A percentile compares a stretch with the other conserved stretches of the same genome.
phyloP scores from a whole-genome alignment of 2,888 invertebrate species.

The Philonicus albiceps region DNA sequence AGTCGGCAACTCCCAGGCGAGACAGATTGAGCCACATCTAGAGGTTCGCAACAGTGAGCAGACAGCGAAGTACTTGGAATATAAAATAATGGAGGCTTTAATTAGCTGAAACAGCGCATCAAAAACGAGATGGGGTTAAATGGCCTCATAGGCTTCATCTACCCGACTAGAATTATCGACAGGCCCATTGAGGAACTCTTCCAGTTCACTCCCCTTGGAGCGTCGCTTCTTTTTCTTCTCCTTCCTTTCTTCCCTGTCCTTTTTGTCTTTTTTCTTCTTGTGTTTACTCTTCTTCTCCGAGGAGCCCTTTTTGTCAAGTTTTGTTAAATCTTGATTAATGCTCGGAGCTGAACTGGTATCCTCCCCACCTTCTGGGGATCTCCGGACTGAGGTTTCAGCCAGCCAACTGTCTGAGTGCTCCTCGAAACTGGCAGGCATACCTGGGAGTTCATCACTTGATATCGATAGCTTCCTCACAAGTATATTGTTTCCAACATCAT shows the following conservation, averaged over 20 bases:
- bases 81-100: not conserved
- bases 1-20: not conserved
- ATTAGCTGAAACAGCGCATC: not conserved
- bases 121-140: conserved; percentile 51
- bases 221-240: conserved; percentile 61
- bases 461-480: conserved; percentile 44
- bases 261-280: conserved; percentile 66
- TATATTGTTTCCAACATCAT: conserved; percentile 47
- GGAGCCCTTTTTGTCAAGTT: not conserved
- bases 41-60: conserved; percentile 17
- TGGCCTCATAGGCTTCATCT: conserved; percentile 70
- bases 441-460: conserved; percentile 54
- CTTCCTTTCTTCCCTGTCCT: conserved; percentile 46
- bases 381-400: conserved; percentile 73
- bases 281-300: conserved; percentile 52
- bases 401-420: conserved; percentile 71
- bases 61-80: not conserved
- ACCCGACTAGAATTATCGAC: conserved; percentile 64
- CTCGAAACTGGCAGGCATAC: conserved; percentile 55
- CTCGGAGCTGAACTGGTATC: conserved; percentile 59
- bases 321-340: conserved; percentile 44
- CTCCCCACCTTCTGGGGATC: conserved; percentile 78
- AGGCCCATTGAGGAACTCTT: conserved; percentile 70
- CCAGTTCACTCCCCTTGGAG: conserved; percentile 66
- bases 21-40: conserved; percentile 23